Conservation (phyloP, 2,113 vertebrate genomes). For the Calyptomena viridis region DNA sequence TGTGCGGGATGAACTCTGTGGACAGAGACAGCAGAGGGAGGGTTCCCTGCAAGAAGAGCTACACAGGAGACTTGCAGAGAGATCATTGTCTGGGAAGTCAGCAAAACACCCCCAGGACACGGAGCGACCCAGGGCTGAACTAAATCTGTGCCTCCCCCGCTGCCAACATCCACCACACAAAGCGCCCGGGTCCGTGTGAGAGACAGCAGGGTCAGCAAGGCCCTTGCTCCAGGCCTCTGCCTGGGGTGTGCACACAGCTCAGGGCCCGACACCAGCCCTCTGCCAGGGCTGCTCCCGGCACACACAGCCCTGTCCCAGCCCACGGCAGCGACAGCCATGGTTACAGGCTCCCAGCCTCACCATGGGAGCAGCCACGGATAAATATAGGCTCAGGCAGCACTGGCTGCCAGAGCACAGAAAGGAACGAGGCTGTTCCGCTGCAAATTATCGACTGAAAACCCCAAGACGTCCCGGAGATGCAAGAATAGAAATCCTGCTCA, state of each 20-base stretch:
- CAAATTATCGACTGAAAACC: too few relatives aligned
- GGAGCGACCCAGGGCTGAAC: neutral
- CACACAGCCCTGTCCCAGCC: neutral
- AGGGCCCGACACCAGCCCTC: neutral
- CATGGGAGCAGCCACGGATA: neutral
- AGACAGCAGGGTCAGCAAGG: neutral
- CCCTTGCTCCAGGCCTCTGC: too few relatives aligned
- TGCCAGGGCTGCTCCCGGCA: too few relatives aligned
- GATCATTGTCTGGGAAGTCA: neutral
- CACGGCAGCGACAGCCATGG: neutral
- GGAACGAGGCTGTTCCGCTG: neutral
- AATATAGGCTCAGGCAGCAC: neutral
- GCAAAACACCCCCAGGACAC: neutral
- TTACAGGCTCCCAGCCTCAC: neutral
- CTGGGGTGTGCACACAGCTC: neutral
- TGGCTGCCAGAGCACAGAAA: neutral
- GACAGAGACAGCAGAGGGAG: neutral
- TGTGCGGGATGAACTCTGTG: neutral
- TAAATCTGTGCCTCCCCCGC: neutral
- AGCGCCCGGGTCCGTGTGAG: rapidly evolving
- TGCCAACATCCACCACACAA: neutral
- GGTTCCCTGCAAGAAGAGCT: neutral
- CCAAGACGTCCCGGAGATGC: too few relatives aligned
- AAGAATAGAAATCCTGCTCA: too few relatives aligned
- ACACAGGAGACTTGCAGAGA: neutral